Evolutionary conservation across 2,113 vertebrate genomes (phyloP).

Genomic region (Sterna hirundo): DNA sequence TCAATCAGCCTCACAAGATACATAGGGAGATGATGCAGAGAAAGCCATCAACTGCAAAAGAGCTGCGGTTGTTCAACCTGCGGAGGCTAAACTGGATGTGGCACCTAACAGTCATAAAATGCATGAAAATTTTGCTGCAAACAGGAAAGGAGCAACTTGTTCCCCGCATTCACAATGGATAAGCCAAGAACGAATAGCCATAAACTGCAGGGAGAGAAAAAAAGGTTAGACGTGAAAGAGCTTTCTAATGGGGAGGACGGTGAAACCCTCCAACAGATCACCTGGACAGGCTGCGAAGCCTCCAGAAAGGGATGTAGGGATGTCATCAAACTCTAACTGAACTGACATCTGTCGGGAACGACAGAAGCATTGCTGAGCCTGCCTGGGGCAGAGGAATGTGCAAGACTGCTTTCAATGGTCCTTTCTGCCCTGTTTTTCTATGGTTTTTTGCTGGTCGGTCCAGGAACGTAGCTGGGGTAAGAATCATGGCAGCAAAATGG

Average conservation of each 20-base stretch:
- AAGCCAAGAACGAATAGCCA: not conserved
- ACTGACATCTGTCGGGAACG: not conserved
- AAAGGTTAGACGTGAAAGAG: not conserved
- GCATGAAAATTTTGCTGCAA: not conserved
- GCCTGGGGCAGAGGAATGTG: not conserved
- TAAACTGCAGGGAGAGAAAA: not conserved
- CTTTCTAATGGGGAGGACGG: not conserved
- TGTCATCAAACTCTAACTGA: not conserved
- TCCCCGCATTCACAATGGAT: not conserved
- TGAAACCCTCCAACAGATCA: not conserved
- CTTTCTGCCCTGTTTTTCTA: not conserved
- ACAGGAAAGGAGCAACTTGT: not conserved
- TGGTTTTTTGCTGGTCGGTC: constrained; percentile 17
- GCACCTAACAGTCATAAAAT: not conserved
- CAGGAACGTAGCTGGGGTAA: not conserved
- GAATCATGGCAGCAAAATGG: not conserved
- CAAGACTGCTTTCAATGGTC: not conserved
- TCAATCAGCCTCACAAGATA: constrained; percentile 41
- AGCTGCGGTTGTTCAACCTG: not conserved
- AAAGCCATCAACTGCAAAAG: not conserved
- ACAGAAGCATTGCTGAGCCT: not conserved
- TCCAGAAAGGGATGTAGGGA: not conserved
- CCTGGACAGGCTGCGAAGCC: not conserved
- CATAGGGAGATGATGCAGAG: constrained; percentile 28
- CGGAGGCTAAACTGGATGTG: not conserved